Conservation (phyloP, 2,888 invertebrate species). For the Callyntrura sp. region DNA sequence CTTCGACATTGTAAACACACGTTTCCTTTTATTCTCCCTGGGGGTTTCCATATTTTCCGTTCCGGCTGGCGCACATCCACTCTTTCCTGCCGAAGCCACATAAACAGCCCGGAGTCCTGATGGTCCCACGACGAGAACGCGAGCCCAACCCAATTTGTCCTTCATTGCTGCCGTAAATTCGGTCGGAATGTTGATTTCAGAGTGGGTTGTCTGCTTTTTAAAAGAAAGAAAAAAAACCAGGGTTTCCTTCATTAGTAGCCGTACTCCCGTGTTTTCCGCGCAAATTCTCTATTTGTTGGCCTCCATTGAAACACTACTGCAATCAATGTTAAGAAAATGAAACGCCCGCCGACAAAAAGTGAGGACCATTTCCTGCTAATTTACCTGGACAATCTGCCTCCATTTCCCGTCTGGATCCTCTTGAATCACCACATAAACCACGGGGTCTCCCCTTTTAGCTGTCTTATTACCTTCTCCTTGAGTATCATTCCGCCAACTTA, state of each 20-base stretch:
- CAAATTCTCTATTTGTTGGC: too few relatives aligned
- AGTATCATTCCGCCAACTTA: too few relatives aligned
- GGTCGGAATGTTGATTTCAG: slow-evolving; percentile 66
- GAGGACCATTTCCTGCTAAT: not conserved
- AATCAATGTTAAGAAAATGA: too few relatives aligned
- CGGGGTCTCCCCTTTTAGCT: too few relatives aligned
- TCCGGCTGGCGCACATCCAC: not conserved
- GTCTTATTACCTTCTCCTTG: too few relatives aligned
- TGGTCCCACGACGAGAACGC: slow-evolving; percentile 90
- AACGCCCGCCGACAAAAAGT: not conserved
- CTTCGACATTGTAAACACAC: not conserved
- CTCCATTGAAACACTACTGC: too few relatives aligned
- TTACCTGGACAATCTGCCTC: slow-evolving; percentile 85
- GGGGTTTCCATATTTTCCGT: too few relatives aligned
- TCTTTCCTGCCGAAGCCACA: slow-evolving; percentile 67
- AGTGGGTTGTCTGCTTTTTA: not conserved
- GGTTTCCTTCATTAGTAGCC: not conserved
- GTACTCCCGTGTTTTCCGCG: too few relatives aligned
- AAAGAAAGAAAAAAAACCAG: not conserved
- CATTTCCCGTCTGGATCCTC: slow-evolving; percentile 85
- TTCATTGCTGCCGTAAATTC: slow-evolving; percentile 68
- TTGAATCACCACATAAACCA: slow-evolving; percentile 90
- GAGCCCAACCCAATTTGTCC: slow-evolving; percentile 85
- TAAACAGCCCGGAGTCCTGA: slow-evolving; percentile 90
- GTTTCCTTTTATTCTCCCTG: not conserved